Evolutionary conservation across 2,888 invertebrate genomes (phyloP).

Genomic region (Synanthedon andrenaeformis): DNA sequence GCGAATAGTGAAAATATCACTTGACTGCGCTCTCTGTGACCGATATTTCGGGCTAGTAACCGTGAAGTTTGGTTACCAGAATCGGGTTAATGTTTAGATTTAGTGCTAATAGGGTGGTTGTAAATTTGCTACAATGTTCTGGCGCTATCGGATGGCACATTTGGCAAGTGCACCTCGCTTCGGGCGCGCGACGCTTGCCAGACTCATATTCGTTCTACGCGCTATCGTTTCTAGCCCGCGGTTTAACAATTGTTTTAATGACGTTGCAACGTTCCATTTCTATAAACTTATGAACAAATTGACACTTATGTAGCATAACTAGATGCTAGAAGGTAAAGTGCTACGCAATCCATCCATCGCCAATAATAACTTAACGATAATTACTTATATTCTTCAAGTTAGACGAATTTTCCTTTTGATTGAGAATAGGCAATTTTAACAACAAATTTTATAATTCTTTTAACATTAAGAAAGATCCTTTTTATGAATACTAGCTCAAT

Average conservation of each 20-base stretch:
- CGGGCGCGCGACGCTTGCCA: conserved; percentile 42
- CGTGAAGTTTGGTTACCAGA: conserved; percentile 60
- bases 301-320: too few relatives aligned
- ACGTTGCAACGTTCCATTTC: conserved; percentile 2
- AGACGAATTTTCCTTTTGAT: too few relatives aligned
- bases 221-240: conserved; percentile 32
- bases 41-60: conserved; percentile 47
- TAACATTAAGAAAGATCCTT: too few relatives aligned
- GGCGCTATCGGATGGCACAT: conserved; percentile 66
- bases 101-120: conserved; percentile 68
- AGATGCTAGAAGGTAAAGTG: too few relatives aligned
- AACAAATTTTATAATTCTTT: too few relatives aligned
- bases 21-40: conserved; percentile 21
- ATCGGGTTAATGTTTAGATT: conserved; percentile 70
- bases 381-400: too few relatives aligned
- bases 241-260: conserved; percentile 55
- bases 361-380: too few relatives aligned
- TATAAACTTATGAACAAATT: background rate
- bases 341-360: too few relatives aligned
- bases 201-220: conserved; percentile 47
- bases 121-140: conserved; percentile 65
- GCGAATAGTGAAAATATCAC: conserved; percentile 31
- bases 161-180: conserved; percentile 54
- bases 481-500: too few relatives aligned
- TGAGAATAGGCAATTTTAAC: too few relatives aligned